These are phyloP conservation scores for Romanogobio albipinnatus DNA, from an alignment of 2,113 vertebrate species.

Conservation along the genomic window DNA sequence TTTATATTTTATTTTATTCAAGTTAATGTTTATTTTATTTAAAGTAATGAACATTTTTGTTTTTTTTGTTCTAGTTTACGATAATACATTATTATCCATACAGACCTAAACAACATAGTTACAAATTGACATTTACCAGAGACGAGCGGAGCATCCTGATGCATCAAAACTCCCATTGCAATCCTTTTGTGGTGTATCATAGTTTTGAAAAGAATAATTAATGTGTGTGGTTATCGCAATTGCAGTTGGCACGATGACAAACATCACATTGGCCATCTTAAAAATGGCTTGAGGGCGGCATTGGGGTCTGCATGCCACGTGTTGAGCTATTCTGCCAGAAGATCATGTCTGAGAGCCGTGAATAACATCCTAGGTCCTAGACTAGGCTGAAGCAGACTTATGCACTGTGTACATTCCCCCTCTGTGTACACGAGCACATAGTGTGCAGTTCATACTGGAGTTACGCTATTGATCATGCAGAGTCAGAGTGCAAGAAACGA, in stretches of 20 bases:
- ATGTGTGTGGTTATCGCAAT: neutral
- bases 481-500: conserved; percentile 72
- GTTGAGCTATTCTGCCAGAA: neutral
- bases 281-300: conserved; percentile 1
- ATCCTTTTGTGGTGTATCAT: neutral
- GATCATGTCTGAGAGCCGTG: conserved; percentile 1
- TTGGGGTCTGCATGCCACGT: neutral
- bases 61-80: neutral
- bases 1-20: too few species aligned
- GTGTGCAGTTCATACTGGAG: conserved; percentile 64
- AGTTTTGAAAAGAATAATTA: neutral
- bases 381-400: neutral
- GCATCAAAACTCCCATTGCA: too few species aligned
- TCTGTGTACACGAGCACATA: neutral
- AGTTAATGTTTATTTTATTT: neutral
- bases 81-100: neutral
- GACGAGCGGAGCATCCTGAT: too few species aligned
- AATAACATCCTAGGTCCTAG: neutral
- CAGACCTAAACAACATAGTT: neutral
- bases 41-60: neutral
- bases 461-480: conserved; percentile 69
- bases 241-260: neutral
- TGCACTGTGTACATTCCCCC: neutral
- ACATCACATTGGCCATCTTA: neutral
- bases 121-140: neutral